Evolutionary conservation across 2,888 invertebrate species (phyloP).

Genomic region (Timema podura): DNA sequence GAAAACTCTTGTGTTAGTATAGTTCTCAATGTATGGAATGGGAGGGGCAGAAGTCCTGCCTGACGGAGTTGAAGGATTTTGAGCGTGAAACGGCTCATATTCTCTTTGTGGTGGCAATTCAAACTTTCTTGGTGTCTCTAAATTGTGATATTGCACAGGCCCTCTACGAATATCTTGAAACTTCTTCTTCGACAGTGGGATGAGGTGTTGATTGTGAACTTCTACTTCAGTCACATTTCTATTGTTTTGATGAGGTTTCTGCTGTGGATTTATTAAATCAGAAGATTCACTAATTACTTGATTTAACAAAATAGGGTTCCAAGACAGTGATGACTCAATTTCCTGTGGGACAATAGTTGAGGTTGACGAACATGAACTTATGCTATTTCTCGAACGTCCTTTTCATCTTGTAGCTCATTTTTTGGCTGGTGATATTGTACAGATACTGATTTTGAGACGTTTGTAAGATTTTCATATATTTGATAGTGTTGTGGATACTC

Average conservation of each 20-base stretch:
- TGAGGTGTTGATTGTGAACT: no score
- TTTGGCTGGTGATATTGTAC: no score
- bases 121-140: not conserved
- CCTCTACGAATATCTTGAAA: constrained; percentile 12
- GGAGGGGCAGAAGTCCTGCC: constrained; percentile 28
- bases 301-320: not conserved
- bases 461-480: not conserved
- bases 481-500: constrained; percentile 11
- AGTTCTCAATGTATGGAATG: constrained; percentile 16
- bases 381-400: not conserved
- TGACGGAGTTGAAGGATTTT: constrained; percentile 18
- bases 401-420: not conserved
- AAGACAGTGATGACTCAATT: not conserved
- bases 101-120: not conserved
- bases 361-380: constrained; percentile 10
- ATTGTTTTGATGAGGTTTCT: no score
- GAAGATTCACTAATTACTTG: no score
- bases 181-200: not conserved
- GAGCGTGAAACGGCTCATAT: not conserved
- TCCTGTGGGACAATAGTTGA: constrained; percentile 8
- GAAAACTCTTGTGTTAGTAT: constrained; percentile 10
- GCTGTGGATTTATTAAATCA: no score
- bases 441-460: not conserved
- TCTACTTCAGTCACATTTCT: no score
- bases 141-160: constrained; percentile 4